These are phyloP conservation scores for Microcebus jonahi DNA, from an alignment of 2,113 vertebrate species.

Conservation along the genomic window DNA sequence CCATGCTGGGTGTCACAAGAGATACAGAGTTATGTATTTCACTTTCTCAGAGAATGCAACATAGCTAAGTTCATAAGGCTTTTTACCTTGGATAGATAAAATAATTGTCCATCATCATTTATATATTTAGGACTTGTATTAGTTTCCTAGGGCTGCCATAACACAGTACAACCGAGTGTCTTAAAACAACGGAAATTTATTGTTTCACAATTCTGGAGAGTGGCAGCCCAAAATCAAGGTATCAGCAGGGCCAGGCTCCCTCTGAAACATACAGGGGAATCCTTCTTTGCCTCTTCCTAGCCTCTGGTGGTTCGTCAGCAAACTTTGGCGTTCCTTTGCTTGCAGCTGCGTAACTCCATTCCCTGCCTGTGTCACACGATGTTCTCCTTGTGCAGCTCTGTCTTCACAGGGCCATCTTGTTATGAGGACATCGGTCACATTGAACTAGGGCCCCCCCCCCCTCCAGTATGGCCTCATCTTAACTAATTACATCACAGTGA, in stretches of 20 bases:
- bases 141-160: neutral
- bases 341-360: rapidly evolving
- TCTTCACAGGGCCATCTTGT: neutral
- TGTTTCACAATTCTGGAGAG: neutral
- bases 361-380: neutral
- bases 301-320: neutral
- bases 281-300: neutral
- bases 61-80: neutral
- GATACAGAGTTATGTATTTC: neutral
- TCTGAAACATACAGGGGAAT: neutral
- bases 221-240: neutral
- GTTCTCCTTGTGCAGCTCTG: no score
- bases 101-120: neutral
- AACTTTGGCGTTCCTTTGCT: neutral
- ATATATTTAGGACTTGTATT: neutral
- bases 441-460: neutral
- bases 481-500: neutral
- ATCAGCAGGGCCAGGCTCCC: neutral
- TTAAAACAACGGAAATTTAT: neutral
- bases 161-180: neutral
- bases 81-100: neutral
- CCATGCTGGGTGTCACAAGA: no score
- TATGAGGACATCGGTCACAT: neutral
- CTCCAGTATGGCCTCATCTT: neutral
- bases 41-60: neutral